Evolutionary conservation across 2,113 vertebrate genomes (phyloP).

Genomic region (Megaptera novaeangliae): DNA sequence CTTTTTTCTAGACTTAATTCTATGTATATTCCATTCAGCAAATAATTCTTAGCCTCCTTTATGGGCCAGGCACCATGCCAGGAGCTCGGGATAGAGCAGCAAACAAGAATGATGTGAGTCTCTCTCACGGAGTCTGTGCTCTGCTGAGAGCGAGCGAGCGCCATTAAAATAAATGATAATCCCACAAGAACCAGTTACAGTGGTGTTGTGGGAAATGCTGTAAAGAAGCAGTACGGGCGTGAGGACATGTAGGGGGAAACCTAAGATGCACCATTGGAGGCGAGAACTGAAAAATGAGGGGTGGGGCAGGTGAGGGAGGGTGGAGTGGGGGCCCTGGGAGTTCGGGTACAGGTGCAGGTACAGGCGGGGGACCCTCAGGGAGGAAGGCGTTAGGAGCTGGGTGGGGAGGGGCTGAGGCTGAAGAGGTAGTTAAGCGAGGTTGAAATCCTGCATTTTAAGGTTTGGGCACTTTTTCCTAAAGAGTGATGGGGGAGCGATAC

Average conservation of each 20-base stretch:
- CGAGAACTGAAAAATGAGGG: not conserved
- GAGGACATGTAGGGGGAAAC: not conserved
- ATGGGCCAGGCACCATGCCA: not conserved
- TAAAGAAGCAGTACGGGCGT: not conserved
- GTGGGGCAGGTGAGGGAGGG: too few relatives aligned
- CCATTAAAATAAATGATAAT: not conserved
- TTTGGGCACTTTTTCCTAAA: not conserved
- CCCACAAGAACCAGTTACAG: not conserved
- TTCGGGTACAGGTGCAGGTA: too few relatives aligned
- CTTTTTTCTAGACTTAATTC: not conserved
- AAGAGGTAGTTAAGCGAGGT: not conserved
- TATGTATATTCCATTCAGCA: not conserved
- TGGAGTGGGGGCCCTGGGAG: not conserved
- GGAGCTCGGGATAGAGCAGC: not conserved
- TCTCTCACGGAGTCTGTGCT: not conserved
- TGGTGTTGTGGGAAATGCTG: not conserved
- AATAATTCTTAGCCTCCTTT: not conserved
- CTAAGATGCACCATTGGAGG: not conserved
- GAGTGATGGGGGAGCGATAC: not conserved
- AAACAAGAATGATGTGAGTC: not conserved
- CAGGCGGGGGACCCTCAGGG: not conserved
- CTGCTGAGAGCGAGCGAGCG: not conserved
- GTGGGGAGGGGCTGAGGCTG: not conserved
- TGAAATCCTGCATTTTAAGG: not conserved
- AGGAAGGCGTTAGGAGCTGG: not conserved